These are phyloP conservation scores for Euplagia quadripunctaria DNA, from an alignment of 2,888 invertebrate species.

Conservation along the genomic window DNA sequence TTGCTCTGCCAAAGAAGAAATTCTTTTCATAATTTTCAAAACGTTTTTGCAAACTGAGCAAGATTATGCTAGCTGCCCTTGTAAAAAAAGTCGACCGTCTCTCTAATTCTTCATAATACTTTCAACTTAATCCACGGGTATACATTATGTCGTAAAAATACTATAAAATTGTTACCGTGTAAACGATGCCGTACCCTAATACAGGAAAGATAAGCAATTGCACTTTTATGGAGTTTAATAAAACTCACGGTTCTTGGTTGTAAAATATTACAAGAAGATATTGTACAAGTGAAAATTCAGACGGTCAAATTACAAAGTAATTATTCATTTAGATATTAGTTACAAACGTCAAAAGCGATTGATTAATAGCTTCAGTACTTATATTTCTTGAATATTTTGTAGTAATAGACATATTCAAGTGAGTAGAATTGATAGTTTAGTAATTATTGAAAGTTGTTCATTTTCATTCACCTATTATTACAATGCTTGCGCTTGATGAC, in stretches of 20 bases:
- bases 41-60: not conserved
- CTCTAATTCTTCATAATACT: conserved; percentile 53
- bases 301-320: too few relatives aligned
- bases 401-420: not conserved
- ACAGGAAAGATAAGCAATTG: conserved; percentile 44
- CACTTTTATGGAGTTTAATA: conserved; percentile 31
- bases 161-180: conserved; percentile 53
- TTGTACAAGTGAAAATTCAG: not conserved
- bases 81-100: conserved; percentile 26
- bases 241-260: conserved; percentile 18
- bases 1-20: too few relatives aligned
- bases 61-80: not conserved
- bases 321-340: too few relatives aligned
- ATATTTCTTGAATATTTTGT: not conserved
- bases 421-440: too few relatives aligned
- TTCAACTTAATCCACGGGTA: conserved; percentile 58
- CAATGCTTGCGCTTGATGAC: too few relatives aligned
- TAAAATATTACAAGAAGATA: not conserved
- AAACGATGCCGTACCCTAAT: conserved; percentile 36
- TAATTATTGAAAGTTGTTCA: too few relatives aligned
- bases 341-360: too few relatives aligned
- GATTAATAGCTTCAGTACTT: not conserved
- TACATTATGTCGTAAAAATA: conserved; percentile 43
- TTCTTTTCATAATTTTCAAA: too few relatives aligned
- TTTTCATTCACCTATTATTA: too few relatives aligned